Evolutionary conservation across 1,140 invertebrate species (phyloP).

Genomic region (Ceratosolen solmsi): DNA sequence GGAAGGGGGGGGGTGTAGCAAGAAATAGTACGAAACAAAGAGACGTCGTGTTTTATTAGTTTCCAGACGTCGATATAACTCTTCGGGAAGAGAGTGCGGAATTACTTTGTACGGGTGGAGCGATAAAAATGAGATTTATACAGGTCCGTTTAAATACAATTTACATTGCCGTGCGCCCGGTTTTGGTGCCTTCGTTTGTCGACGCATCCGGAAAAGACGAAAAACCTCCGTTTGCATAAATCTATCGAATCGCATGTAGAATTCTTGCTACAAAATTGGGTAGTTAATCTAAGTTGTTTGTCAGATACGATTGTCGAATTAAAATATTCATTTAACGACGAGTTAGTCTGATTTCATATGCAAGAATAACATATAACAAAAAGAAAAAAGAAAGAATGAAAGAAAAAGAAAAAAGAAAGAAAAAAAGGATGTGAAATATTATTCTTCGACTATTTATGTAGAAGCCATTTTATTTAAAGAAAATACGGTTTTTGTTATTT

Average conservation of each 20-base stretch:
- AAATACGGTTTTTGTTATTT: no score
- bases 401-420: no score
- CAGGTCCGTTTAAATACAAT: conserved; percentile 41
- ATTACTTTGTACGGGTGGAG: conserved; percentile 33
- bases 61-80: conserved; percentile 35
- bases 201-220: conserved; percentile 20
- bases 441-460: no score
- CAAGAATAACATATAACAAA: no score
- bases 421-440: no score
- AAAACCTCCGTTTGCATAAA: conserved; percentile 20
- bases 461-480: no score
- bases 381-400: no score
- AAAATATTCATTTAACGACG: background rate
- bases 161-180: conserved; percentile 8
- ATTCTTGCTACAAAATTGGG: background rate
- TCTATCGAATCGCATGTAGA: background rate
- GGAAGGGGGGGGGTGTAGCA: conserved; percentile 4
- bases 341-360: background rate
- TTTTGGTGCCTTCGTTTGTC: conserved; percentile 9
- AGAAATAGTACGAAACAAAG: conserved; percentile 28
- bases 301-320: background rate
- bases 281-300: background rate
- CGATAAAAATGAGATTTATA: conserved; percentile 49
- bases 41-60: conserved; percentile 40
- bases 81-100: conserved; percentile 36